phyloP scores from a whole-genome alignment of 2,888 invertebrate species.

The Pterostichus niger region DNA sequence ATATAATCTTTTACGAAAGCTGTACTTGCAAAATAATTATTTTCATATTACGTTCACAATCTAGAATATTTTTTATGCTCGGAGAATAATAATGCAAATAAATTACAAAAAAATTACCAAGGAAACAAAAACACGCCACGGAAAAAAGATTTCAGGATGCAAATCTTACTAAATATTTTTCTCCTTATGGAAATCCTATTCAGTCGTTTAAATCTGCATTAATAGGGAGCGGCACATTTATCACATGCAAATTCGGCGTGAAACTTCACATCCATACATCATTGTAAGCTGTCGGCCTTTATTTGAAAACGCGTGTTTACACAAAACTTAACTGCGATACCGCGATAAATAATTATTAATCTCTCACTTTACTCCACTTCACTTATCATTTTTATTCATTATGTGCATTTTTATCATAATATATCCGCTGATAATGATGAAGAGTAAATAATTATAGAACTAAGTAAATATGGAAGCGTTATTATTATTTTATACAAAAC shows the following conservation, averaged over 20 bases:
- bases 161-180: slow-evolving; percentile 46
- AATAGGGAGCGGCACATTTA: slow-evolving; percentile 22
- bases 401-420: too few species aligned
- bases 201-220: slow-evolving; percentile 27
- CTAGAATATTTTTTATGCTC: slow-evolving; percentile 22
- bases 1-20: too few species aligned
- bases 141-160: slow-evolving; percentile 31
- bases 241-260: slow-evolving; percentile 26
- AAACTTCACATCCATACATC: slow-evolving; percentile 17
- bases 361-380: background rate
- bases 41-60: slow-evolving; percentile 8
- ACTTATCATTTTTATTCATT: background rate
- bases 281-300: slow-evolving; percentile 37
- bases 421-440: too few species aligned
- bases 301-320: slow-evolving; percentile 41
- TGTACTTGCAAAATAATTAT: slow-evolving; percentile 14
- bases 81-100: slow-evolving; percentile 32
- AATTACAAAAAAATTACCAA: slow-evolving; percentile 36
- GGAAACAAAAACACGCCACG: slow-evolving; percentile 21
- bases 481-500: too few species aligned
- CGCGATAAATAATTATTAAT: slow-evolving; percentile 23
- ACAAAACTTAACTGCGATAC: background rate
- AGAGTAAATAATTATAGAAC: too few species aligned
- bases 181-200: slow-evolving; percentile 10
- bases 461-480: too few species aligned